Percentiles rank a stretch among this genome's conserved stretches.
phyloP scores from a whole-genome alignment of 2,888 invertebrate species.

The Lasius platythorax region DNA sequence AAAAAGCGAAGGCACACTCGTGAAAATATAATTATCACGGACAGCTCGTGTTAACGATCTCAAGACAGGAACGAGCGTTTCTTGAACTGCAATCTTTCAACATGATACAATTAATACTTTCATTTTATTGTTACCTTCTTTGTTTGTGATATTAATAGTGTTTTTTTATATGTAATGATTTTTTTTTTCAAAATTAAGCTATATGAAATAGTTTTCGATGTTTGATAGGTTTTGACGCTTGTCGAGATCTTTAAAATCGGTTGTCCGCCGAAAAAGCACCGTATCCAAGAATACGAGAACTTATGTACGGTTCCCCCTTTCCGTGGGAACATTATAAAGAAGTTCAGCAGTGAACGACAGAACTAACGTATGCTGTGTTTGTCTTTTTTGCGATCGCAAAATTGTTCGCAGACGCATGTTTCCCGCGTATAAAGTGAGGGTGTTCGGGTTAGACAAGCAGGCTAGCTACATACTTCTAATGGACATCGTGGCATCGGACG shows the following conservation, averaged over 20 bases:
- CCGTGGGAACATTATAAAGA: conserved; percentile 41
- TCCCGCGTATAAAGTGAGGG: conserved; percentile 98
- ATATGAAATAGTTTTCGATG: not conserved
- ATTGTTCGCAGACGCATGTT: conserved; percentile 95
- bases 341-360: conserved; percentile 73
- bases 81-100: conserved; percentile 41
- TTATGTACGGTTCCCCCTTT: conserved; percentile 11
- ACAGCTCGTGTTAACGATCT: conserved; percentile 62
- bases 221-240: conserved; percentile 9
- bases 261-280: conserved; percentile 21
- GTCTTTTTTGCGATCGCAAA: conserved; percentile 81
- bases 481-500: conserved; percentile 99
- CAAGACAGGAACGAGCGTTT: conserved; percentile 27
- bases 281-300: not conserved
- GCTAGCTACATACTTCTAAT: conserved; percentile 98
- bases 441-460: conserved; percentile 98
- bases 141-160: not conserved
- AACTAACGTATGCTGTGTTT: conserved; percentile 78
- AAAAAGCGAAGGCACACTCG: conserved; percentile 46
- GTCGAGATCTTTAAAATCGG: conserved; percentile 45
- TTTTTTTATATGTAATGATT: not conserved
- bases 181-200: conserved; percentile 31
- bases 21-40: conserved; percentile 55
- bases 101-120: not conserved
- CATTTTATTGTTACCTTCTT: not conserved